A percentile compares a stretch with the other conserved stretches of the same genome.
Evolutionary conservation across 2,113 vertebrate species (phyloP).

Genomic region (Ochotona curzoniae): DNA sequence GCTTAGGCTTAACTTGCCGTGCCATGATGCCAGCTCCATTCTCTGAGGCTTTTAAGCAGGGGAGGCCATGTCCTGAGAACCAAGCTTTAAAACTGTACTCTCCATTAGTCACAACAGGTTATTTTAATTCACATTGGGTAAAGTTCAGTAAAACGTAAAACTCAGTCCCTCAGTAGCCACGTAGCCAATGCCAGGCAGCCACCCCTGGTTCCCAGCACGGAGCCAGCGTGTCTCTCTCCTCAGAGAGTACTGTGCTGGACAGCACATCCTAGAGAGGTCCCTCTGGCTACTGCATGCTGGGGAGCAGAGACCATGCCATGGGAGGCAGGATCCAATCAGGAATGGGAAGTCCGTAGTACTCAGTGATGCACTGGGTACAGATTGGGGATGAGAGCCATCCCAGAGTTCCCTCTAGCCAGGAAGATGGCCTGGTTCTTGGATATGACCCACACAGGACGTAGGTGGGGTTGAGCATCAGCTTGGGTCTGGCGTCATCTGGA

Average conservation of each 20-base stretch:
- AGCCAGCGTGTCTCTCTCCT: not conserved
- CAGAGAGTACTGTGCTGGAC: not conserved
- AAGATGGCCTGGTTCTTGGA: not conserved
- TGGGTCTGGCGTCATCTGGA: not conserved
- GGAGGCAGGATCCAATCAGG: not conserved
- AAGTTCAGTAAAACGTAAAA: not conserved
- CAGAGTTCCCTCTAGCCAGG: not conserved
- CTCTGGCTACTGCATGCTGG: not conserved
- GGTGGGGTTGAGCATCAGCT: not conserved
- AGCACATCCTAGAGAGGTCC: not conserved
- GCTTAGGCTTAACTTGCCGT: too few relatives aligned
- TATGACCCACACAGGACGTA: too few relatives aligned
- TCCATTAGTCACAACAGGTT: not conserved
- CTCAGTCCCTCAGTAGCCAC: not conserved
- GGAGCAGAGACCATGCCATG: accelerated
- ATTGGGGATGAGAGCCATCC: not conserved
- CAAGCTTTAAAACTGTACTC: not conserved
- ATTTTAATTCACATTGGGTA: not conserved
- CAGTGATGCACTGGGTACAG: too few relatives aligned
- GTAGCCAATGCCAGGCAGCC: not conserved
- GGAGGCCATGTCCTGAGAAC: not conserved
- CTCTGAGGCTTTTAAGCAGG: not conserved
- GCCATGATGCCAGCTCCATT: too few relatives aligned
- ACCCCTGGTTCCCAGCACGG: too few relatives aligned
- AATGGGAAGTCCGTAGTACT: not conserved